Evolutionary conservation across 2,113 vertebrate species (phyloP).

Genomic region (Sarotherodon lohbergeri): DNA sequence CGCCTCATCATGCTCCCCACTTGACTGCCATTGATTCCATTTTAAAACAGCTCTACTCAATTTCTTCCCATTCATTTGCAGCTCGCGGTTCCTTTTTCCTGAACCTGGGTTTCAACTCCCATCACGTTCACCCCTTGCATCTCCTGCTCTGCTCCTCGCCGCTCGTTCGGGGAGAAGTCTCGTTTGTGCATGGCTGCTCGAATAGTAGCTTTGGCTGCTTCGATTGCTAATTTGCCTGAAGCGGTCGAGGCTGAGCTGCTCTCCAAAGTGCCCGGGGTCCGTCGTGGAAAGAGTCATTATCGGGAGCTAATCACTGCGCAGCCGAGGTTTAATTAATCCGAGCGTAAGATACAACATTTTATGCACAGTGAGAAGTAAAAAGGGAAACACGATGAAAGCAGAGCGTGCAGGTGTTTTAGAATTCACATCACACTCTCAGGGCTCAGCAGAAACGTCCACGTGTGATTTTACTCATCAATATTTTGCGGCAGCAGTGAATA

Average conservation of each 20-base stretch:
- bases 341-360: background rate
- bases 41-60: background rate
- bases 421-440: background rate
- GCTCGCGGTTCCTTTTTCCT: background rate
- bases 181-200: background rate
- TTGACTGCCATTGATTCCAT: background rate
- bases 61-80: slow-evolving; percentile 4
- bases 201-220: background rate
- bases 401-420: background rate
- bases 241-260: background rate
- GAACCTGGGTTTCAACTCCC: background rate
- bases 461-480: background rate
- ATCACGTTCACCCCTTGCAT: background rate
- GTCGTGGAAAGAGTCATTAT: background rate
- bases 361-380: background rate
- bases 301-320: background rate
- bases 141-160: background rate
- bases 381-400: background rate
- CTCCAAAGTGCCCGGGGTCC: background rate
- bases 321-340: background rate
- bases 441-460: slow-evolving; percentile 1
- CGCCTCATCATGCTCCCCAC: background rate
- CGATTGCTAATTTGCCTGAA: background rate
- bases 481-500: background rate
- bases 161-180: background rate